Conservation (phyloP, 2,797 vertebrate species). For the Lutjanus argentimaculatus region DNA sequence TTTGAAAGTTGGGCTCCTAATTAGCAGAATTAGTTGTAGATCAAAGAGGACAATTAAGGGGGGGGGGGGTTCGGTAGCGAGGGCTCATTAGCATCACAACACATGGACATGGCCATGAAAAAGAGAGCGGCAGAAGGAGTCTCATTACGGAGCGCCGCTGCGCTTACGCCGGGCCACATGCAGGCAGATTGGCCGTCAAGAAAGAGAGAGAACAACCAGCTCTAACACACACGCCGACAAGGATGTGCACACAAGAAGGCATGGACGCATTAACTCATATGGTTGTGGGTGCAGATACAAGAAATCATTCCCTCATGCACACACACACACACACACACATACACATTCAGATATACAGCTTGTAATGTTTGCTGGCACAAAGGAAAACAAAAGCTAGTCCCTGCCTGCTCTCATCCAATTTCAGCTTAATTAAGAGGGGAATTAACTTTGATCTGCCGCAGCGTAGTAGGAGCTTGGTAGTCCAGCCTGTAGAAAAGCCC, state of each 20-base stretch:
- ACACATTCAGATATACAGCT: constrained; percentile 30
- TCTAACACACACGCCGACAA: constrained; percentile 16
- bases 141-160: constrained; percentile 75
- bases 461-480: constrained; percentile 49
- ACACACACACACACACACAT: constrained; percentile 19
- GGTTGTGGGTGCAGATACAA: constrained; percentile 29
- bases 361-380: constrained; percentile 73
- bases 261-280: constrained; percentile 26
- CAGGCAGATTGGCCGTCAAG: constrained; percentile 68
- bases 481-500: constrained; percentile 56
- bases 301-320: constrained; percentile 30
- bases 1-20: constrained; percentile 84
- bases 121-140: constrained; percentile 71
- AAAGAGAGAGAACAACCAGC: constrained; percentile 35
- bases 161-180: constrained; percentile 66
- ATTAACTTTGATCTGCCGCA: constrained; percentile 80
- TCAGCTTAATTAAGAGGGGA: constrained; percentile 82
- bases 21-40: constrained; percentile 91
- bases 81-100: constrained; percentile 93
- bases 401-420: constrained; percentile 76
- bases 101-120: constrained; percentile 84
- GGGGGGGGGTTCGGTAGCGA: constrained; percentile 84
- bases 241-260: constrained; percentile 2
- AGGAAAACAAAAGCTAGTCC: constrained; percentile 78
- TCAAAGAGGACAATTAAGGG: constrained; percentile 96